Conservation (phyloP, 2,888 invertebrate genomes). For the Cataglyphis livida region DNA sequence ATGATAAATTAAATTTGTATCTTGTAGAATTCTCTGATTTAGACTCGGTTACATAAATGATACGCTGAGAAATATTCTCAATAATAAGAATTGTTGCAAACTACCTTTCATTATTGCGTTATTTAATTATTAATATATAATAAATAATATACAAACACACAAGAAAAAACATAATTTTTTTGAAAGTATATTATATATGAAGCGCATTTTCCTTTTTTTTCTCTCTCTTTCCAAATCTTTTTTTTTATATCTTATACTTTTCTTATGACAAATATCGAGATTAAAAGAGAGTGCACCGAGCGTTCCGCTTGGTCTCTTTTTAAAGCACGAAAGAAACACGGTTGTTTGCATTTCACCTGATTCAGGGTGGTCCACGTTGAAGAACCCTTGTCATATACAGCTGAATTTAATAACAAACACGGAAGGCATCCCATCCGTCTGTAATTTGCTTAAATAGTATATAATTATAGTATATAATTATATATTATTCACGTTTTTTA, state of each 20-base stretch:
- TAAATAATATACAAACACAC: too few species aligned
- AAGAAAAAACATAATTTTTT: not conserved
- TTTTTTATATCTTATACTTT: not conserved
- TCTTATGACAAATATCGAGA: constrained; percentile 5
- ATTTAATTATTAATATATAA: not conserved
- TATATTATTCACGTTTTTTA: not conserved
- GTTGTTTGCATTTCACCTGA: constrained; percentile 55
- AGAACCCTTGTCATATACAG: constrained; percentile 52
- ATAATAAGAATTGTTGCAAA: not conserved
- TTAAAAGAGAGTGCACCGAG: not conserved
- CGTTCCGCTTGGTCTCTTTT: not conserved
- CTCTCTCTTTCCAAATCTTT: not conserved
- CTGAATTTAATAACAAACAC: constrained; percentile 74
- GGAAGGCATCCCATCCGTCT: constrained; percentile 53
- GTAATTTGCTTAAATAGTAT: constrained; percentile 45
- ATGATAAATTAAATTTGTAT: not conserved
- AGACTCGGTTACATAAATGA: not conserved
- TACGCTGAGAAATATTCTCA: not conserved
- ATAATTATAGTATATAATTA: constrained; percentile 33
- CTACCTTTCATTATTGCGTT: not conserved
- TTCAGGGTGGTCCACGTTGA: constrained; percentile 71
- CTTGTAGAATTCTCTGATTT: not conserved
- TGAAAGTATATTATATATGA: not conserved
- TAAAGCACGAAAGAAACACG: constrained; percentile 23
- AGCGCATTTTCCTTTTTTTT: not conserved